Evolutionary conservation across 2,797 vertebrate species (phyloP).

Genomic region (Chiloscyllium punctatum): DNA sequence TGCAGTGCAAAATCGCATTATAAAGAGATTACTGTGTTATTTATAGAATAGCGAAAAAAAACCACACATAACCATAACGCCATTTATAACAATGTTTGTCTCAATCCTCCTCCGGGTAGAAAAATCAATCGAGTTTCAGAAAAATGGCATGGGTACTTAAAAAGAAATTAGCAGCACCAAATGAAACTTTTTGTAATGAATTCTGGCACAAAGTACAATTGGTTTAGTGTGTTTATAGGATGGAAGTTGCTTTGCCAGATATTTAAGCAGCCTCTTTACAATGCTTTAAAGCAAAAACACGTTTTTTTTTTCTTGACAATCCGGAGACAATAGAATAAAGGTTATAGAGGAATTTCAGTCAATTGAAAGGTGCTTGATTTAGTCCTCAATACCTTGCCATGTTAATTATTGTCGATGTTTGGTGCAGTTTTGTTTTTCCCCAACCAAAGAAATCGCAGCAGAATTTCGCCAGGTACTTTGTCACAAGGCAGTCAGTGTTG

Average conservation of each 20-base stretch:
- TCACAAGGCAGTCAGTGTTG: not conserved
- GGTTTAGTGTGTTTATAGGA: slow-evolving; percentile 18
- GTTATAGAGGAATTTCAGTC: not conserved
- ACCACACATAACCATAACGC: not conserved
- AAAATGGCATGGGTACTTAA: not conserved
- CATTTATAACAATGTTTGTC: slow-evolving; percentile 31
- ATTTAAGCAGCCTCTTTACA: not conserved
- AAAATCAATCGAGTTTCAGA: not conserved
- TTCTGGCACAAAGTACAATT: slow-evolving; percentile 20
- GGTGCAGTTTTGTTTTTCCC: not conserved
- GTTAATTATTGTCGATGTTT: not conserved
- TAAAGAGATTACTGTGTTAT: slow-evolving; percentile 35
- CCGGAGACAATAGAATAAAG: not conserved
- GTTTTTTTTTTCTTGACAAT: not conserved
- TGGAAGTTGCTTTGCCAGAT: not conserved
- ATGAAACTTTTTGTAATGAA: slow-evolving; percentile 8
- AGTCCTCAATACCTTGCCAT: not conserved
- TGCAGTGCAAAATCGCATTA: slow-evolving; percentile 10
- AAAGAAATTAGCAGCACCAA: slow-evolving; percentile 17
- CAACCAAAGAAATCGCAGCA: not conserved
- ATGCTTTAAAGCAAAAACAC: not conserved
- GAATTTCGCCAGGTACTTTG: not conserved
- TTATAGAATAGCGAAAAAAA: slow-evolving; percentile 19
- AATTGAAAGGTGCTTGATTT: not conserved
- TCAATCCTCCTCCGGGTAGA: not conserved